Base-by-base conservation (phyloP, 2,888 invertebrate species). In the Nomada ruficornis region DNA sequence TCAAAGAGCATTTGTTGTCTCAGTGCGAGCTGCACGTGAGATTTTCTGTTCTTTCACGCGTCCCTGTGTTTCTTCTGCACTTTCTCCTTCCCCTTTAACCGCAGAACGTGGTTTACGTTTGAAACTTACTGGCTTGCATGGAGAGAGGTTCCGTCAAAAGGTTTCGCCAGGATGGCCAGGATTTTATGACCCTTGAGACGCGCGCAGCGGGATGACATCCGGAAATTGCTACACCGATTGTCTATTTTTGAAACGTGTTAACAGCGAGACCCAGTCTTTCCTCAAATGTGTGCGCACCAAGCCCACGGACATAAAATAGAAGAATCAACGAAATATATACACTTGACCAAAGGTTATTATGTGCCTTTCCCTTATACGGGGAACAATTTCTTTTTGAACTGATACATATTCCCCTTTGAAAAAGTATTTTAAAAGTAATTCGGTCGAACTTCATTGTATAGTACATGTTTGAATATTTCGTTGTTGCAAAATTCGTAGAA, bases 121-220 rank as follows among this genome's bases (percentile, higher is more conserved):
- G 60, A 62, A 57, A 52, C 73, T 65, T 69, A 62, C 50, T 65
- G 36, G 42, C 62, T 18, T 23, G 60, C 20, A n/a, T 47, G 50
- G 60, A 36, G 64, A 68, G 73, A 77, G 68, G 64, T 77, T 70
- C 73, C 80, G 77, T 84, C 80, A 82, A 86, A 78, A 86, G 84
- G 75, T 86, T 83, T 86, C 77, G 75, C 79, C 76, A 72, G 73
- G 81, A 75, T 73, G 68, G 26, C 26, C 26, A 26, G 26, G 81
- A 71, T 83, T 87, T 86, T 89, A 88, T 72, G 83, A 59, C 70
- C 76, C 68, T 74, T 74, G 60, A 83, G 82, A 81, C 60, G 78
- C 67, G 65, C 47, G 69, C 77, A 73, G 74, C 80, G 74, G 68
- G 50, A 77, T 68, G 74, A 84, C 65, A 76, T 80, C 77, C 80